phyloP scores from a whole-genome alignment of 2,797 vertebrate species.

The Epinephelus awoara region DNA sequence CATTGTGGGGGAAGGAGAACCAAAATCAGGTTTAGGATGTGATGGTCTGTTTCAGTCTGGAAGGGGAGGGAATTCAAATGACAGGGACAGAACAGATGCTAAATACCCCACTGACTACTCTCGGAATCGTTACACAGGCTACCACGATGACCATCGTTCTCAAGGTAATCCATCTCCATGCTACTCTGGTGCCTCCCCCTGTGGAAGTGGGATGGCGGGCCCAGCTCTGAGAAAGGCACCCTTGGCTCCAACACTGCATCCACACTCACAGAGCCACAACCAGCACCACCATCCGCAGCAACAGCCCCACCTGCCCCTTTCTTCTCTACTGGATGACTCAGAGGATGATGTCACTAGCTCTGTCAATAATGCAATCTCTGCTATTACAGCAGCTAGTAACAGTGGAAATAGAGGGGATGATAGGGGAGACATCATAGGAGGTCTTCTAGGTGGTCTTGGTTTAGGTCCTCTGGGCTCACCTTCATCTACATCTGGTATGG shows the following conservation, averaged over 20 bases:
- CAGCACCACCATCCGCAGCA: conserved; percentile 87
- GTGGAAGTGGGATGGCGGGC: conserved; percentile 89
- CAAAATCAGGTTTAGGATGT: conserved; percentile 85
- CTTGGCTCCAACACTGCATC: conserved; percentile 89
- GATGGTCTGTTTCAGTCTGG: conserved; percentile 86
- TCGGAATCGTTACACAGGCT: conserved; percentile 90
- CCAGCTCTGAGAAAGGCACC: conserved; percentile 89
- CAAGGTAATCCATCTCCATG: conserved; percentile 88
- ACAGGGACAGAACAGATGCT: conserved; percentile 85
- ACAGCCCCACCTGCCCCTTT: conserved; percentile 88
- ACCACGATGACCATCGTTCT: conserved; percentile 90
- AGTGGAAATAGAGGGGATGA: conserved; percentile 87
- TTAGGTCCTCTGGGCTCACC: conserved; percentile 86
- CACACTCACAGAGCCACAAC: conserved; percentile 88
- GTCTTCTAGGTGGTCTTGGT: conserved; percentile 88
- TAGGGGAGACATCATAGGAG: conserved; percentile 90
- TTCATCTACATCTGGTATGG: conserved; percentile 86
- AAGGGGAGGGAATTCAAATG: conserved; percentile 86
- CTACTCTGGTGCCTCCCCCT: conserved; percentile 88
- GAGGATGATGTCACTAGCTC: conserved; percentile 91
- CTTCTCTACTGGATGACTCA: conserved; percentile 89
- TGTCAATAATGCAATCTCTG: conserved; percentile 89
- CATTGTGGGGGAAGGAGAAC: conserved; percentile 85
- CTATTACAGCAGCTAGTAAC: conserved; percentile 87
- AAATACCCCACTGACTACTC: conserved; percentile 88